A percentile compares a stretch with the other conserved stretches of the same genome.
These are phyloP conservation scores for Ciconia boyciana DNA, from an alignment of 2,113 vertebrate species.

Conservation along the genomic window DNA sequence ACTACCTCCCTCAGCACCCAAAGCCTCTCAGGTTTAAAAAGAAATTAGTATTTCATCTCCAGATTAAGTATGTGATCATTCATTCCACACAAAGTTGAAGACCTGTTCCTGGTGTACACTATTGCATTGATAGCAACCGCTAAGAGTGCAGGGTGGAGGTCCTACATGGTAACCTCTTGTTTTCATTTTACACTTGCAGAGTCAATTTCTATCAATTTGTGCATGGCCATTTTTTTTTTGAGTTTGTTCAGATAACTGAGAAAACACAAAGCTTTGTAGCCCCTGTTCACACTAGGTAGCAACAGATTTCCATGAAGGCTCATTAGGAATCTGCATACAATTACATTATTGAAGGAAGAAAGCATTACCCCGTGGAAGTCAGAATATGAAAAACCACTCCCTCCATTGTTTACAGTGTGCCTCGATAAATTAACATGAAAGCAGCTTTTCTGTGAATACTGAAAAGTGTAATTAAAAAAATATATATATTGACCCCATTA, in stretches of 20 bases:
- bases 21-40: neutral
- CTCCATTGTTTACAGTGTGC: neutral
- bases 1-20: neutral
- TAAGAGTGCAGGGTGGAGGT: neutral
- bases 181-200: neutral
- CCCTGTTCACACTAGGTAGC: neutral
- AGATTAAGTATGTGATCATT: neutral
- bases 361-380: rapidly evolving
- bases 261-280: neutral
- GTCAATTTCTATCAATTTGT: neutral
- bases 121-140: neutral
- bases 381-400: neutral
- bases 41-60: neutral
- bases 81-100: neutral
- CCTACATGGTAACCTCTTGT: neutral
- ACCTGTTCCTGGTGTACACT: neutral
- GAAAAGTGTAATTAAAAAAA: neutral
- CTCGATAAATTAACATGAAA: neutral
- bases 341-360: neutral
- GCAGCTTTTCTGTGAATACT: neutral
- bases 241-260: neutral
- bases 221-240: neutral
- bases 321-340: neutral
- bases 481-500: neutral
- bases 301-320: neutral